Percentiles rank a stretch among this genome's conserved stretches.
Conservation (phyloP, 2,113 vertebrate species). For the Pseudorasbora parva region DNA sequence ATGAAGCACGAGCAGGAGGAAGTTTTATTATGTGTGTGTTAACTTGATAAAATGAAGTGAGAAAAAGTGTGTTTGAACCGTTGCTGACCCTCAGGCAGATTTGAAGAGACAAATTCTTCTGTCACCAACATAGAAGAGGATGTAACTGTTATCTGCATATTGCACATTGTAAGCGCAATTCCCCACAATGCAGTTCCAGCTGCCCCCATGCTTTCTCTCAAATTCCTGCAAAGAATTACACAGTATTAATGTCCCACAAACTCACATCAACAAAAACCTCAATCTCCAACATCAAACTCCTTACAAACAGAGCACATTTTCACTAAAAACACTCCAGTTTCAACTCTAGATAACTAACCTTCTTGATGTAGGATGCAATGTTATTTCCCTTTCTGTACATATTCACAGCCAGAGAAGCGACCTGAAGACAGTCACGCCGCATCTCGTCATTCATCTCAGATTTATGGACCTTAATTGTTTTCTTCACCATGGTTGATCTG, state of each 20-base stretch:
- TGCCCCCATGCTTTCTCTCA: accelerated
- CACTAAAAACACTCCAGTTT: too few species aligned
- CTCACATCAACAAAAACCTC: neutral
- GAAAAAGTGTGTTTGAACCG: too few species aligned
- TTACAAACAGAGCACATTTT: too few species aligned
- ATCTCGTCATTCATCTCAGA: neutral
- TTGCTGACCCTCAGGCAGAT: neutral
- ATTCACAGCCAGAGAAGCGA: neutral
- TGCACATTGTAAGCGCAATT: accelerated
- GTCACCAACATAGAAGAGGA: neutral
- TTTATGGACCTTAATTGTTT: accelerated
- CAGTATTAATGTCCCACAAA: neutral
- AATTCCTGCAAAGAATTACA: neutral
- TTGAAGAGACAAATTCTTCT: neutral
- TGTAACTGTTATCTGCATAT: accelerated
- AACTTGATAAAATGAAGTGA: too few species aligned
- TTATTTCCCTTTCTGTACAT: neutral
- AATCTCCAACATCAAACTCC: too few species aligned
- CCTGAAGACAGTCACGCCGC: neutral
- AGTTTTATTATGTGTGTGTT: too few species aligned
- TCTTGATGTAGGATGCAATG: accelerated
- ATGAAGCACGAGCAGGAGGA: too few species aligned
- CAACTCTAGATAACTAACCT: neutral
- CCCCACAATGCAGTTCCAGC: neutral
- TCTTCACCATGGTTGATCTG: neutral